Percentiles rank a stretch among this genome's conserved stretches.
phyloP scores from a whole-genome alignment of 2,888 invertebrate species.

The Drosophila cognata region DNA sequence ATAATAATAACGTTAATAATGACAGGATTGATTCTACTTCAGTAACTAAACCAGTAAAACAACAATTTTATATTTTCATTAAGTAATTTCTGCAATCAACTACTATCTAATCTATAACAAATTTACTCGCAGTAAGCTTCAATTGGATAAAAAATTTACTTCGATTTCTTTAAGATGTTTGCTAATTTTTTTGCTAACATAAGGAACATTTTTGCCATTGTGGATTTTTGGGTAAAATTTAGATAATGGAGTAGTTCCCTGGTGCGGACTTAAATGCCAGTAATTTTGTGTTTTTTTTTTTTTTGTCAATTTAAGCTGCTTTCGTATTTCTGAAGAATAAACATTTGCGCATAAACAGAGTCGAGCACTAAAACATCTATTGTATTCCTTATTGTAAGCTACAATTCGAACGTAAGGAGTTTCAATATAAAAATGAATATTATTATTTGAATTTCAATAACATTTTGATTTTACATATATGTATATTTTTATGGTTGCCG shows the following conservation, averaged over 20 bases:
- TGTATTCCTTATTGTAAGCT: background rate
- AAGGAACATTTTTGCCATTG: fast-evolving
- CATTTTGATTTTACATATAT: too few species aligned
- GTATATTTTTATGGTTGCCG: background rate
- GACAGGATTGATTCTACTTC: background rate
- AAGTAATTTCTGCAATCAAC: background rate
- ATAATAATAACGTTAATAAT: background rate
- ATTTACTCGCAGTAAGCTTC: background rate
- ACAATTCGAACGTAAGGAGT: background rate
- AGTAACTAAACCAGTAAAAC: background rate
- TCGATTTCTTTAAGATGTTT: background rate
- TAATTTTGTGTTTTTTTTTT: background rate
- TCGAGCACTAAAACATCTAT: background rate
- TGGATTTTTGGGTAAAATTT: background rate
- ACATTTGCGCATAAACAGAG: background rate
- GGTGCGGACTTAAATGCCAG: background rate
- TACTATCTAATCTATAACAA: background rate
- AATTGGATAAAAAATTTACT: background rate
- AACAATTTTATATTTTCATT: background rate
- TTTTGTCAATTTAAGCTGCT: background rate
- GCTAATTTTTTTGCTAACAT: background rate
- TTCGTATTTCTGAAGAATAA: background rate
- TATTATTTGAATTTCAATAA: background rate
- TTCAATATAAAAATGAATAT: background rate
- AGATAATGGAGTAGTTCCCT: background rate